These are phyloP conservation scores for Nemapogon koenigi DNA, from an alignment of 2,888 invertebrate genomes.

Conservation along the genomic window DNA sequence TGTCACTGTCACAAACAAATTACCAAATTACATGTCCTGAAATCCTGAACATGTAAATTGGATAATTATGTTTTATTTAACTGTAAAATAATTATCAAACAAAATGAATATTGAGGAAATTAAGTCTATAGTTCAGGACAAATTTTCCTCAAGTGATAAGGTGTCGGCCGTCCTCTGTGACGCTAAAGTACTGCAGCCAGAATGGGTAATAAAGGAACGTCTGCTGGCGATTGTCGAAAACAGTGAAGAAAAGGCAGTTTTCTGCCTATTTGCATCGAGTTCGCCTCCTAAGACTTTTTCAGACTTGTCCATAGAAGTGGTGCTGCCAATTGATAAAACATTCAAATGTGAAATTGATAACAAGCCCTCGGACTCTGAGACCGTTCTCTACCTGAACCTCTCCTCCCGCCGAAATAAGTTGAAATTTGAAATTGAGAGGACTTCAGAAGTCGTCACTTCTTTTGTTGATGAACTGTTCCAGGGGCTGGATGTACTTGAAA, in stretches of 20 bases:
- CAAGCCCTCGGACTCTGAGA: constrained; percentile 63
- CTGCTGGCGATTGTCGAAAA: constrained; percentile 54
- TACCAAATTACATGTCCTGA: too few species aligned
- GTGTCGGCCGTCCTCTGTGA: constrained; percentile 53
- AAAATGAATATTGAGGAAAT: constrained; percentile 59
- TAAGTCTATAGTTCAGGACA: constrained; percentile 53
- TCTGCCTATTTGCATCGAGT: constrained; percentile 60
- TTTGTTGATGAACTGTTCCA: constrained; percentile 78
- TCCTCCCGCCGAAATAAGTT: constrained; percentile 52
- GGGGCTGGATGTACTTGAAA: constrained; percentile 72
- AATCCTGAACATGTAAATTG: too few species aligned
- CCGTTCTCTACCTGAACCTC: constrained; percentile 54
- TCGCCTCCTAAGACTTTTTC: constrained; percentile 74
- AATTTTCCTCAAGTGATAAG: constrained; percentile 52
- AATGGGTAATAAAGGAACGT: constrained; percentile 53
- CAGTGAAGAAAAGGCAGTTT: constrained; percentile 58
- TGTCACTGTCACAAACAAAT: too few species aligned
- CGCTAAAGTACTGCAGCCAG: constrained; percentile 53
- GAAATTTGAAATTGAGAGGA: constrained; percentile 59
- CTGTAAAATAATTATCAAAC: not conserved
- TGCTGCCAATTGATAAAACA: constrained; percentile 79
- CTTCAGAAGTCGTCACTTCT: constrained; percentile 71
- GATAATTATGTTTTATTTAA: too few species aligned
- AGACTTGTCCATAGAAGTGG: constrained; percentile 81
- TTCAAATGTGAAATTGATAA: constrained; percentile 78